Evolutionary conservation across 2,888 invertebrate genomes (phyloP).

Genomic region (Drosophila sordidula): DNA sequence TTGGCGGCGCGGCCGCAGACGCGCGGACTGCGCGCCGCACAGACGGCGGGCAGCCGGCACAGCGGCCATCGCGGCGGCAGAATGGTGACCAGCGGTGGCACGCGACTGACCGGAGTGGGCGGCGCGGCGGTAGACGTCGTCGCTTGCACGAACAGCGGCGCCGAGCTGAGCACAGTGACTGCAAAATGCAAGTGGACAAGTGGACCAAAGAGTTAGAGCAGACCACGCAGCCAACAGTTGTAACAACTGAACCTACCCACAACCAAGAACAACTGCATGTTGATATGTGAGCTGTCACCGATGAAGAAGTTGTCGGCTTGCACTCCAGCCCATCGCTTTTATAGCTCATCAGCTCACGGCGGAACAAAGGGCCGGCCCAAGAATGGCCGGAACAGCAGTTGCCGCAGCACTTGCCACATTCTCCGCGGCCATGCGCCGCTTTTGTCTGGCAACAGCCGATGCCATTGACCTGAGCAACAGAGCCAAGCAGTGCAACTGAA

Average conservation of each 20-base stretch:
- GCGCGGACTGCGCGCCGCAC: slow-evolving; percentile 45
- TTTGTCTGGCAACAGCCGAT: slow-evolving; percentile 7
- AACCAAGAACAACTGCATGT: slow-evolving; percentile 35
- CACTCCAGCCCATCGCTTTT: slow-evolving; percentile 9
- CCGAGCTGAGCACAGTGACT: slow-evolving; percentile 27
- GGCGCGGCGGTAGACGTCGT: not conserved
- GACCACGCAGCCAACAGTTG: not conserved
- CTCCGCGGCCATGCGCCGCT: slow-evolving; percentile 28
- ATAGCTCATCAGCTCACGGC: slow-evolving; percentile 18
- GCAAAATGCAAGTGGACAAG: not conserved
- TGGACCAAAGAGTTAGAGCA: not conserved
- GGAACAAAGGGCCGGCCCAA: slow-evolving; percentile 18
- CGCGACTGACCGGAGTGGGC: slow-evolving; percentile 9
- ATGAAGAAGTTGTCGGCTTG: not conserved
- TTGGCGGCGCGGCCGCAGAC: slow-evolving; percentile 52
- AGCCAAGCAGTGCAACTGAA: not conserved
- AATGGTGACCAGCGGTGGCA: slow-evolving; percentile 2
- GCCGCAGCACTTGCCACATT: slow-evolving; percentile 8
- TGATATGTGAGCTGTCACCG: slow-evolving; percentile 5
- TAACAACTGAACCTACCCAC: slow-evolving; percentile 14
- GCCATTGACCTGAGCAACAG: slow-evolving; percentile 13
- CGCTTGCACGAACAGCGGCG: slow-evolving; percentile 1
- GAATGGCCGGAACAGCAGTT: slow-evolving; percentile 9
- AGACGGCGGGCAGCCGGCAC: slow-evolving; percentile 49
- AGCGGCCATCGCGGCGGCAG: slow-evolving; percentile 1